Evolutionary conservation across 64 coral and sea anemone species (phyloP).

Genomic region (Cladopsammia gracilis): DNA sequence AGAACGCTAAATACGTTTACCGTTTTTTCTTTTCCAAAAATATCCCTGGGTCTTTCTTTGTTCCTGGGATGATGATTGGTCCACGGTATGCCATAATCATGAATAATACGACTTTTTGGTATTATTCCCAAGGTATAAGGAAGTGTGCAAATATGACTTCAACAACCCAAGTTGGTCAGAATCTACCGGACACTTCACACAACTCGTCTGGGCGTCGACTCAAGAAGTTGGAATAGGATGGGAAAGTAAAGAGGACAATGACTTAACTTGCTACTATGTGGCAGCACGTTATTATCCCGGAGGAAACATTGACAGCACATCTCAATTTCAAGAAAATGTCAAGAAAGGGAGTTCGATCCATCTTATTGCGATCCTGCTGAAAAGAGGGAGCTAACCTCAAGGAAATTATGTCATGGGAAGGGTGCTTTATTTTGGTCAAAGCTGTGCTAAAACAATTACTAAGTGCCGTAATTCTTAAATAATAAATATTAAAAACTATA

Average conservation of each 20-base stretch:
- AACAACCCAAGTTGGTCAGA: slow-evolving; percentile 33
- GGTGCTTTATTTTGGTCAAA: no score
- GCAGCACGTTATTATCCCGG: slow-evolving; percentile 64
- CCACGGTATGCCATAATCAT: no score
- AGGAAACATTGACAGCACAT: slow-evolving; percentile 78
- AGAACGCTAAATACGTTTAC: no score
- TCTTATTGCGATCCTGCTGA: slow-evolving; percentile 68
- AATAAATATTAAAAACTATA: no score
- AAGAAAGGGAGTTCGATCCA: slow-evolving; percentile 63
- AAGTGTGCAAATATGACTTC: slow-evolving; percentile 83
- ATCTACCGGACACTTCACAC: slow-evolving; percentile 80
- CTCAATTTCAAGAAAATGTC: slow-evolving; percentile 60
- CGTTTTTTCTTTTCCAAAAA: no score
- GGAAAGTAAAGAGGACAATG: slow-evolving; percentile 38
- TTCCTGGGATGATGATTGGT: no score
- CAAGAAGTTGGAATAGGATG: slow-evolving; percentile 78
- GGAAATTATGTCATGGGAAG: no score
- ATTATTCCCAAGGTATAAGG: slow-evolving; percentile 68
- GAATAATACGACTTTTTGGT: no score
- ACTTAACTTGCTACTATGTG: slow-evolving; percentile 77
- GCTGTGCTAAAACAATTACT: no score
- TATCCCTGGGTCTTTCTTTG: no score
- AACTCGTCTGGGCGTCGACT: slow-evolving; percentile 82
- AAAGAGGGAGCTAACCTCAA: neutral
- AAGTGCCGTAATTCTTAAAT: no score